These are phyloP conservation scores for Agrilus mali DNA, from an alignment of 2,888 invertebrate genomes.

Conservation along the genomic window DNA sequence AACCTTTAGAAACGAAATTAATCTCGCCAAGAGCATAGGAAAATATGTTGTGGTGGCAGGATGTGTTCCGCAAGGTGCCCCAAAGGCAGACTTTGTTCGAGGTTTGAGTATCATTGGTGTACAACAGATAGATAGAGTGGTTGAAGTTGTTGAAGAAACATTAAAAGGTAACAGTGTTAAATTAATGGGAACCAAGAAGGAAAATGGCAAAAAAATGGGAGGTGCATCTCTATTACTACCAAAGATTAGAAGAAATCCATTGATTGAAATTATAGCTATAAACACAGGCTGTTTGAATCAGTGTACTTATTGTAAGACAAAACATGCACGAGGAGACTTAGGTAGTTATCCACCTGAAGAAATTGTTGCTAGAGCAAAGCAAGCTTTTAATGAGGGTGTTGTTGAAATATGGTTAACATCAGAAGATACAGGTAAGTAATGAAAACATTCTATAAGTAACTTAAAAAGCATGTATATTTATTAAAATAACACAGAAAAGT, in stretches of 20 bases:
- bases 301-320: slow-evolving; percentile 98
- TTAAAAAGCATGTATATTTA: not conserved
- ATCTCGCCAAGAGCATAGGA: slow-evolving; percentile 55
- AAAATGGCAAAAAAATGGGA: slow-evolving; percentile 64
- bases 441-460: not conserved
- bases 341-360: slow-evolving; percentile 86
- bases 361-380: slow-evolving; percentile 73
- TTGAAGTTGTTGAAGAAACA: slow-evolving; percentile 96
- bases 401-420: slow-evolving; percentile 96
- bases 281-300: slow-evolving; percentile 96
- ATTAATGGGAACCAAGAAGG: slow-evolving; percentile 66
- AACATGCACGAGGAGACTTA: slow-evolving; percentile 93
- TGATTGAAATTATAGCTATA: slow-evolving; percentile 94
- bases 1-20: slow-evolving; percentile 64
- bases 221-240: slow-evolving; percentile 82
- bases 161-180: slow-evolving; percentile 58
- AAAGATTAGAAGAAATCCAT: slow-evolving; percentile 88
- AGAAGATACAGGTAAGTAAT: slow-evolving; percentile 73
- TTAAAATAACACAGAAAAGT: no score
- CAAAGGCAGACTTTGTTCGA: slow-evolving; percentile 52
- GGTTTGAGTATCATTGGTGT: slow-evolving; percentile 94
- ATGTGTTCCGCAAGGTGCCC: slow-evolving; percentile 92
- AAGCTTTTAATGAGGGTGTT: slow-evolving; percentile 85
- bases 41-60: slow-evolving; percentile 92
- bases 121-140: slow-evolving; percentile 94